A percentile compares a stretch with the other conserved stretches of the same genome.
phyloP scores from a whole-genome alignment of 2,888 invertebrate genomes.

The Perithous albicinctus region DNA sequence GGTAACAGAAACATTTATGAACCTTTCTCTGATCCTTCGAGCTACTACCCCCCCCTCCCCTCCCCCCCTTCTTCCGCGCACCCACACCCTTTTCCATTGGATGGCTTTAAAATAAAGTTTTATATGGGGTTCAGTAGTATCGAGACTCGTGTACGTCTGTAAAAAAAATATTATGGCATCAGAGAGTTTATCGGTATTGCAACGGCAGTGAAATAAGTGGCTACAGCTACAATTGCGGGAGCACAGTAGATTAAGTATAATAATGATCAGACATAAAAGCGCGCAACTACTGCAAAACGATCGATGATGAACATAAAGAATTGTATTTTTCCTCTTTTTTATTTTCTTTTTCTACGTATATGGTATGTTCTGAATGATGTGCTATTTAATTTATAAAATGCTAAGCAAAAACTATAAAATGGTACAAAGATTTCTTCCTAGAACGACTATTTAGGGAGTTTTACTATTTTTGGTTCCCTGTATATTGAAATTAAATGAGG shows the following conservation, averaged over 20 bases:
- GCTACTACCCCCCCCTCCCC: not conserved
- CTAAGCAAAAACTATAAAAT: too few relatives aligned
- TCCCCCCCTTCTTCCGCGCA: too few relatives aligned
- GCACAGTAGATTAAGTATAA: conserved; percentile 6
- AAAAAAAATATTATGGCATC: conserved; percentile 34
- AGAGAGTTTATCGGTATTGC: conserved; percentile 35
- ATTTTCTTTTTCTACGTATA: not conserved
- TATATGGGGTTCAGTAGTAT: conserved; percentile 48
- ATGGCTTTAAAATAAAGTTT: conserved; percentile 61
- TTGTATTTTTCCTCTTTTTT: not conserved
- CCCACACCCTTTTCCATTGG: too few relatives aligned
- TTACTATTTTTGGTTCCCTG: too few relatives aligned
- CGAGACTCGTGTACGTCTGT: conserved; percentile 34
- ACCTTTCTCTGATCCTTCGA: conserved; percentile 32
- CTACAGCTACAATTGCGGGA: not conserved
- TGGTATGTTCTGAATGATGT: too few relatives aligned
- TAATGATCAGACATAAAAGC: not conserved
- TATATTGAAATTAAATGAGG: too few relatives aligned
- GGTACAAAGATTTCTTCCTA: too few relatives aligned
- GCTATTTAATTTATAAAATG: too few relatives aligned
- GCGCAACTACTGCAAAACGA: not conserved
- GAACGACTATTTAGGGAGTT: too few relatives aligned
- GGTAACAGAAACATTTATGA: conserved; percentile 64
- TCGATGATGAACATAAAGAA: not conserved
- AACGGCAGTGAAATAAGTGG: conserved; percentile 6